Evolutionary conservation across 2,888 invertebrate species (phyloP), one percentile per base, ranked within the genome.

Genomic region (Allophyes oxyacanthae): DNA sequence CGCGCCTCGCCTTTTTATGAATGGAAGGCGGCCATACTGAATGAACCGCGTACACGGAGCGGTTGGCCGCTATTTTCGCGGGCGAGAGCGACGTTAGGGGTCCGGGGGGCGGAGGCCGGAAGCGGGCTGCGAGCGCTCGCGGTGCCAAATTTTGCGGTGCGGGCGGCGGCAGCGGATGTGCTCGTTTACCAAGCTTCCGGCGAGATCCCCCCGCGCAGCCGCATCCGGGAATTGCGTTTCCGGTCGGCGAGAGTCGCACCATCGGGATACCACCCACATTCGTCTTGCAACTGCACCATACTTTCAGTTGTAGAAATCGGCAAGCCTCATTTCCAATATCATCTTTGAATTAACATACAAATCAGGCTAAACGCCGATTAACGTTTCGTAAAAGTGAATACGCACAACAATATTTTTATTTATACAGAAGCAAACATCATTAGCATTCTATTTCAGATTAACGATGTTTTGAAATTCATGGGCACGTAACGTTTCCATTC

Each of bases 1-100:
- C 86, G 87, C 89, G 87, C 92, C 89, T 89, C 91, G 94, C 95
- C 95, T 95, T 95, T 95, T 95, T 95, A 95, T 95, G 95, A 95
- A 95, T 95, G 95, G 95, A 94, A 95, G 95, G 95, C 95, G 95
- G 95, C 95, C 95, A 95, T 95, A 93, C 95, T 95, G 95, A 95
- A 95, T 95, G 95, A 95, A 95, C 94, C 95, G 95, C 94, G 94
- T 94, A 94, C 94, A 94, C 94, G 85, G 92, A 92, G 93, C 93
- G 91, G 92, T 92, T 91, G 91, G 93, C 90, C 92, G 92, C 93
- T 93, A 93, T 92, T 92, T 92, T 90, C 87, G 92, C 93, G 91
- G 88, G 90, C 89, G 87, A 89, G 84, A 87, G 82, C 87, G 89
- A 83, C 85, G 88, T 77, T 83, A 83, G 89, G 86, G 88, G 88